Evolutionary conservation across 2,797 vertebrate genomes (phyloP).

Genomic region (Lacerta agilis): DNA sequence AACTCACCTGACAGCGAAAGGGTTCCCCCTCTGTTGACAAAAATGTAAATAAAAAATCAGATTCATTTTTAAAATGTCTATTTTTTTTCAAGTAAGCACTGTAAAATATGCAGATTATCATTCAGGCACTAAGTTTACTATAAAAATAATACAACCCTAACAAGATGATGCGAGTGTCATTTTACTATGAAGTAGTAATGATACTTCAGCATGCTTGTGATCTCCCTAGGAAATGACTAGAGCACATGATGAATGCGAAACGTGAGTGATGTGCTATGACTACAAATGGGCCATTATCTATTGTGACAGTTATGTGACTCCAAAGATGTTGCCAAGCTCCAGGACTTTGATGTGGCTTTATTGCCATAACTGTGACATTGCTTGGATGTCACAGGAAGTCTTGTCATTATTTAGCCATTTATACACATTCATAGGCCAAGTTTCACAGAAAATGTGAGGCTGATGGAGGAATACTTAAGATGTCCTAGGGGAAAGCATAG

Average conservation of each 20-base stretch:
- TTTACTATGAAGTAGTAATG: constrained; percentile 34
- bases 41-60: background rate
- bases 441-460: constrained; percentile 32
- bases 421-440: constrained; percentile 27
- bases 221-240: constrained; percentile 31
- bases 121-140: constrained; percentile 8
- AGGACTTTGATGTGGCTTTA: constrained; percentile 48
- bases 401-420: constrained; percentile 45
- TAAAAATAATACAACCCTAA: constrained; percentile 27
- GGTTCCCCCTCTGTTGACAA: background rate
- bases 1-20: background rate
- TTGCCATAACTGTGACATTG: constrained; percentile 45
- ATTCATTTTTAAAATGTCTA: constrained; percentile 8
- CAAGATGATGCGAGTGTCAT: constrained; percentile 24
- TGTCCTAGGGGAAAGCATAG: background rate
- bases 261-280: constrained; percentile 35
- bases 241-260: constrained; percentile 37
- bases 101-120: constrained; percentile 24
- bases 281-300: constrained; percentile 45
- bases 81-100: background rate
- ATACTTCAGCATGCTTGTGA: constrained; percentile 30
- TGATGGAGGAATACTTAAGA: background rate
- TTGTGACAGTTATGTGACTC: constrained; percentile 46
- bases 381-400: constrained; percentile 39
- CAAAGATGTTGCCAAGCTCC: constrained; percentile 37